phyloP scores from a whole-genome alignment of 1,140 invertebrate genomes.

The Pseudobourletiella spinata region DNA sequence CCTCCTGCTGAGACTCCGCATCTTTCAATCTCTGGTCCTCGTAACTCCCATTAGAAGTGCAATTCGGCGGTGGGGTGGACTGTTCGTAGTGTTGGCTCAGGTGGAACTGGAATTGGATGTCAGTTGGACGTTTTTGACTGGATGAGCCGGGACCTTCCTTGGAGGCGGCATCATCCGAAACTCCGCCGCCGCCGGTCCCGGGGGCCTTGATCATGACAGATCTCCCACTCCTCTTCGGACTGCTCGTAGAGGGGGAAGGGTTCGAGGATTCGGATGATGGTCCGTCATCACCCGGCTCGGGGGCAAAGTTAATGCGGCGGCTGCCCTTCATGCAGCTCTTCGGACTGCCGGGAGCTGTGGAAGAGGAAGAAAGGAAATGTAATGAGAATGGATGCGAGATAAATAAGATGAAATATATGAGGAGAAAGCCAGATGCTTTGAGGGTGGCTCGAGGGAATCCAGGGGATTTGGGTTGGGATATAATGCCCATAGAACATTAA shows the following conservation, averaged over 20 bases:
- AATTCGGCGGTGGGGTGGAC: slow-evolving; percentile 31
- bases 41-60: slow-evolving; percentile 28
- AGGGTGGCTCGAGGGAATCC: too few relatives aligned
- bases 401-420: too few relatives aligned
- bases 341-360: slow-evolving; percentile 35
- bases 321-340: slow-evolving; percentile 36
- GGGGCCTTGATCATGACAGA: slow-evolving; percentile 27
- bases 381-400: too few relatives aligned
- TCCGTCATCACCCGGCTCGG: background rate
- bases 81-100: slow-evolving; percentile 33
- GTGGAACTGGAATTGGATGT: slow-evolving; percentile 30
- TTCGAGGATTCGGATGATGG: background rate
- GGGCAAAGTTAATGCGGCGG: slow-evolving; percentile 28
- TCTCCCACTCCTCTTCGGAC: slow-evolving; percentile 22
- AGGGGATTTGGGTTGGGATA: too few relatives aligned
- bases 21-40: slow-evolving; percentile 9
- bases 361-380: too few relatives aligned
- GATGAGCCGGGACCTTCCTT: background rate
- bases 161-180: background rate
- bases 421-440: too few relatives aligned
- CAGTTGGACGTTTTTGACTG: slow-evolving; percentile 7
- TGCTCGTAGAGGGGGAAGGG: slow-evolving; percentile 6
- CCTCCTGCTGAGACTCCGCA: background rate
- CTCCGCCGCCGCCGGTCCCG: background rate
- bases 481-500: too few relatives aligned